These are phyloP conservation scores for Grantiella picta DNA, from an alignment of 2,113 vertebrate species.

Conservation along the genomic window DNA sequence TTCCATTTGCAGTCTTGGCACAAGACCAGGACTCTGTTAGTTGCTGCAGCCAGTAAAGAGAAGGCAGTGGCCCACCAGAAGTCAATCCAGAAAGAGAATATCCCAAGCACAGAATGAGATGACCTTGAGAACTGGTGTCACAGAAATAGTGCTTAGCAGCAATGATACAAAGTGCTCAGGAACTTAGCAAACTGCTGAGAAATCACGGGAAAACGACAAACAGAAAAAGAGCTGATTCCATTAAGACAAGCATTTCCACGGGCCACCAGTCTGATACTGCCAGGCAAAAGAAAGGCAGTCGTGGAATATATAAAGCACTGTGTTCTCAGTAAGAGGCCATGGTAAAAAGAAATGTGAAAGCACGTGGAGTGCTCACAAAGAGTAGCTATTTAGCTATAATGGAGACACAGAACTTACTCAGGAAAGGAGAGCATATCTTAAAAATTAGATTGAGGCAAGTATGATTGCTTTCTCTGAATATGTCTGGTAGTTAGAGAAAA, in stretches of 20 bases:
- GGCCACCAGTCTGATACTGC: neutral
- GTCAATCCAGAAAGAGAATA: neutral
- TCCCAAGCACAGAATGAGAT: neutral
- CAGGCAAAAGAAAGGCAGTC: neutral
- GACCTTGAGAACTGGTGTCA: neutral
- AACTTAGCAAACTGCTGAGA: neutral
- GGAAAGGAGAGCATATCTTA: neutral
- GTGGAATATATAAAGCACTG: neutral
- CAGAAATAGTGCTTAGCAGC: neutral
- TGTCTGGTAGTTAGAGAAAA: neutral
- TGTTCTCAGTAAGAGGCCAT: neutral
- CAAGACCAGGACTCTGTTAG: neutral
- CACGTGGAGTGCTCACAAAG: neutral
- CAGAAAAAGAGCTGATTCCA: neutral
- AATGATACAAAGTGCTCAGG: neutral
- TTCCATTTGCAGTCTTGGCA: neutral
- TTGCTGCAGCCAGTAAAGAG: neutral
- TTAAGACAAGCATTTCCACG: neutral
- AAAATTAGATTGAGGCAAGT: neutral
- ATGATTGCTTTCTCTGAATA: neutral
- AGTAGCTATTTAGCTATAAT: neutral
- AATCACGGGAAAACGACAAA: neutral
- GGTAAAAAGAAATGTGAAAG: neutral
- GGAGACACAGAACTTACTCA: neutral
- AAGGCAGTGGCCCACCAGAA: neutral